Evolutionary conservation across 2,113 vertebrate genomes (phyloP).

Genomic region (Elgaria multicarinata): DNA sequence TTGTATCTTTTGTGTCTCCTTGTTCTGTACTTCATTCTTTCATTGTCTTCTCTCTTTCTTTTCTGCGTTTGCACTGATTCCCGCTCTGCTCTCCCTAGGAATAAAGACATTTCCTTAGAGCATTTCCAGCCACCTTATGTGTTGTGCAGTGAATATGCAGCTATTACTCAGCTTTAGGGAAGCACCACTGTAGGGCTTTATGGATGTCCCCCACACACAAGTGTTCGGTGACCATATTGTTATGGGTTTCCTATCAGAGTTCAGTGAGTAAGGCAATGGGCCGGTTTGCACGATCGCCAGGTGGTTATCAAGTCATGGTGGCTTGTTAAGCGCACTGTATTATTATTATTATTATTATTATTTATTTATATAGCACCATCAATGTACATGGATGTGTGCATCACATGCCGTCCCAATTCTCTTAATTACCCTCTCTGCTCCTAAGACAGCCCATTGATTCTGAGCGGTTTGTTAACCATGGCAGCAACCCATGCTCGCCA

Average conservation of each 20-base stretch:
- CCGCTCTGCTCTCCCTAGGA: background rate
- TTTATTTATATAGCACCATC: too few species aligned
- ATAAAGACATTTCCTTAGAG: background rate
- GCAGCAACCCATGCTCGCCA: too few species aligned
- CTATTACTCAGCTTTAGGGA: background rate
- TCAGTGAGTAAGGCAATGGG: too few species aligned
- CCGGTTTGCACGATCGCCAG: too few species aligned
- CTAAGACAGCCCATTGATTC: too few species aligned
- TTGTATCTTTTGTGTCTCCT: background rate
- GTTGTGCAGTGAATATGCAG: background rate
- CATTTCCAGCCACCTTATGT: background rate
- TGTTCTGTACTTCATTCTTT: background rate
- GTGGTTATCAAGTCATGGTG: too few species aligned
- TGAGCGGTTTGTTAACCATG: too few species aligned
- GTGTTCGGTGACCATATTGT: background rate
- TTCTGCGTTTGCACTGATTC: background rate
- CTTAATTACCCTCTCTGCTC: too few species aligned
- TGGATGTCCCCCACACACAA: background rate
- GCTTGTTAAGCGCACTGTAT: too few species aligned
- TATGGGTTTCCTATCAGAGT: background rate
- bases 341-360: too few species aligned
- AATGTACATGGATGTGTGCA: too few species aligned
- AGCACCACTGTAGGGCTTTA: background rate
- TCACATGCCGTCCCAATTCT: too few species aligned
- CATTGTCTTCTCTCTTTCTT: background rate